Base-by-base conservation (phyloP, 2,888 invertebrate species). In the Branchipolynoe longqiensis region DNA sequence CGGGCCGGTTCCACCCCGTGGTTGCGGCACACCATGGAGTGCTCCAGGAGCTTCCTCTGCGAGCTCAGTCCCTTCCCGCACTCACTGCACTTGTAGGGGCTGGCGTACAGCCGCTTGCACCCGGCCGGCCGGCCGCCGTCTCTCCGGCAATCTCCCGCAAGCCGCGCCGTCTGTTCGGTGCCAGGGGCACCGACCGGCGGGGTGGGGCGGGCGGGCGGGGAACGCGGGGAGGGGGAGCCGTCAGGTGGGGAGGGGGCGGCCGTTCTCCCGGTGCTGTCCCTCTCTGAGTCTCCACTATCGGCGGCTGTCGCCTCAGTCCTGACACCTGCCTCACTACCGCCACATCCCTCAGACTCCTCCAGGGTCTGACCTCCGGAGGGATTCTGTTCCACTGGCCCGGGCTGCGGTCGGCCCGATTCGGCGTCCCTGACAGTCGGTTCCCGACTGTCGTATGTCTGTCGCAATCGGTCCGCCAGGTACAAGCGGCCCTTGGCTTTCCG, bases 11-110 rank as follows among this genome's bases (percentile, higher is more conserved):
- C 56, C 28, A 41, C 40, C 8, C 62, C 83, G 0, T 38, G 56
- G 14, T 54, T 78, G 25, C 54, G 41, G 59, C 84, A 84, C 1
- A 54, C 25, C 59, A 48, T 33, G n/a, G 84, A n/a, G 31, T 84
- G 84, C 6, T 62, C 25, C 25, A 62, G 41, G 18, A 84, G 41
- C 25, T 56, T 38, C 74, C 25, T 31, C 74, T 84, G 84, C 8
- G 84, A 74, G n/a, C 78, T 31, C 36, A 84, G 40, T 2, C 74
- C 54, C 22, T 38, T 14, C 8, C 62, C 62, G 36, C 84, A 84
- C 38, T 84, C 84, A 33, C 58, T 58, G 25, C 84, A 84, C 58
- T 84, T 84, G 40, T 84, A 84, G 36, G 84, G 84, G 28, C 58
- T 84, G n/a, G 74, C 84, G 38, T 48, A 84, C 18, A 84, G 84